A percentile compares a stretch with the other conserved stretches of the same genome.
Evolutionary conservation across 2,888 invertebrate species (phyloP).

Genomic region (Archips xylosteana): DNA sequence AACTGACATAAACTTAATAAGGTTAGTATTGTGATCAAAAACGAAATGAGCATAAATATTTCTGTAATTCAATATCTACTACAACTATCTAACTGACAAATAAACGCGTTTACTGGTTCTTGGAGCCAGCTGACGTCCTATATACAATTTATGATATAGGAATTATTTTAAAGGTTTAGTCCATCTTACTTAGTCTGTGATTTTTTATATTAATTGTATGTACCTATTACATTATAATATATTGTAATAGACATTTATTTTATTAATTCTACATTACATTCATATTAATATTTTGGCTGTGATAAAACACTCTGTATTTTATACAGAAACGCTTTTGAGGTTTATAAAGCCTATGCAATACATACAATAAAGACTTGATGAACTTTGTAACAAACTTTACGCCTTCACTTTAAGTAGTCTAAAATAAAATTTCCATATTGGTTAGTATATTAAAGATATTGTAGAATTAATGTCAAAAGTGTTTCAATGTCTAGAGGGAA

Average conservation of each 20-base stretch:
- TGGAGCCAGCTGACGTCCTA: constrained; percentile 12
- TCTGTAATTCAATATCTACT: background rate
- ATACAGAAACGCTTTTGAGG: constrained; percentile 36
- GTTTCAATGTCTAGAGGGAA: constrained; percentile 30
- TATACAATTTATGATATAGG: constrained; percentile 2
- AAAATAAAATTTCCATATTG: constrained; percentile 13
- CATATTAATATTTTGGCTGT: constrained; percentile 31
- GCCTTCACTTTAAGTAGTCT: constrained; percentile 21
- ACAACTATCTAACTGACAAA: background rate
- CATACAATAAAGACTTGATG: constrained; percentile 24
- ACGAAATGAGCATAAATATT: background rate
- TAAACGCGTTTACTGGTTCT: background rate
- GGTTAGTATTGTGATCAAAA: background rate
- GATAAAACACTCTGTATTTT: constrained; percentile 41
- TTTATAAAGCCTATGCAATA: constrained; percentile 34
- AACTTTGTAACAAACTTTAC: constrained; percentile 30
- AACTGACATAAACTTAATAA: background rate
- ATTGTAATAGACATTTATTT: constrained; percentile 5
- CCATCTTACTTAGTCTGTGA: constrained; percentile 30
- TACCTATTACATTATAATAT: background rate
- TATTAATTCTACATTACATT: constrained; percentile 18
- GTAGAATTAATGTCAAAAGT: constrained; percentile 23
- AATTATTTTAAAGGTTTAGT: constrained; percentile 10
- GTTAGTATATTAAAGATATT: constrained; percentile 5
- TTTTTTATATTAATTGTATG: constrained; percentile 18